These are phyloP conservation scores for Dexiosoma caninum DNA, from an alignment of 2,888 invertebrate genomes.

Conservation along the genomic window DNA sequence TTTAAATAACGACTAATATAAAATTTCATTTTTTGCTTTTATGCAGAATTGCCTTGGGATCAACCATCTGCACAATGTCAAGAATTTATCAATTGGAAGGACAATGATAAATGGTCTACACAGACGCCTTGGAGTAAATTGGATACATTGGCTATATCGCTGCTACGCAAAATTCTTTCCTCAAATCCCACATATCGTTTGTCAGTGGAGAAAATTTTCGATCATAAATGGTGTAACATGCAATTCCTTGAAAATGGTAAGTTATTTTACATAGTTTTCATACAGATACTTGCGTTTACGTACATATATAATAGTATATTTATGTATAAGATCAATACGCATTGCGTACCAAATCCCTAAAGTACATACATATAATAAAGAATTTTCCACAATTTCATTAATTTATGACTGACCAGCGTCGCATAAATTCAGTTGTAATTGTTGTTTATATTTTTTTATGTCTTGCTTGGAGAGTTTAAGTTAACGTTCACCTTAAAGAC, in stretches of 20 bases:
- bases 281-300: background rate
- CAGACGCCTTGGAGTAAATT: conserved; percentile 89
- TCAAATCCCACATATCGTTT: conserved; percentile 84
- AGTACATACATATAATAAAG: no score
- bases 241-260: conserved; percentile 78
- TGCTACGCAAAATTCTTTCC: conserved; percentile 86
- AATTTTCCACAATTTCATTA: no score
- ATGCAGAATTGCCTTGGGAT: conserved; percentile 96
- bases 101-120: conserved; percentile 82
- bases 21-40: conserved; percentile 7
- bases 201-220: conserved; percentile 83
- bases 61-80: conserved; percentile 84
- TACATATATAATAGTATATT: no score
- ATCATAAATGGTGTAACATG: conserved; percentile 86
- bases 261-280: conserved; percentile 49
- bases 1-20: conserved; percentile 8
- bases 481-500: no score
- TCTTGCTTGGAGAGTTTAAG: no score
- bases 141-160: conserved; percentile 85
- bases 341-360: no score
- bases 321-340: no score
- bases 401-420: no score
- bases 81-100: conserved; percentile 88
- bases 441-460: no score
- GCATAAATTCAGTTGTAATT: no score